phyloP scores from a whole-genome alignment of 2,888 invertebrate genomes.

The Cyclophora albipunctata region DNA sequence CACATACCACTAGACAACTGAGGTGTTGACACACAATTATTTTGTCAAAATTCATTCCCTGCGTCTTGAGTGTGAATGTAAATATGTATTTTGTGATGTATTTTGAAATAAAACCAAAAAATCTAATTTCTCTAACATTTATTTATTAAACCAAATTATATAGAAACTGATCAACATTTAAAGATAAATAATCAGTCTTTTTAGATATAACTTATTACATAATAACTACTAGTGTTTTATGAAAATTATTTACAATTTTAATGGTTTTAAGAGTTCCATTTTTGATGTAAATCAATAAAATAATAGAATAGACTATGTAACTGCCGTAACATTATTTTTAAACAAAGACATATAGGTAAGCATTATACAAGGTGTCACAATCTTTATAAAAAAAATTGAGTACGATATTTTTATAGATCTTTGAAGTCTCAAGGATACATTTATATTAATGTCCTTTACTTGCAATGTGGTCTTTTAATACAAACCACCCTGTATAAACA shows the following conservation, averaged over 20 bases:
- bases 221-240: constrained; percentile 33
- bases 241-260: constrained; percentile 21
- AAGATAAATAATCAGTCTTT: constrained; percentile 66
- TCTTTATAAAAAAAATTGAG: background rate
- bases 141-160: constrained; percentile 50
- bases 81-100: too few relatives aligned
- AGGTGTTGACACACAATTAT: too few relatives aligned
- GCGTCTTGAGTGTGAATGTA: too few relatives aligned
- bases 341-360: background rate
- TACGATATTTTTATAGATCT: background rate
- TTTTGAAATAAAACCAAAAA: constrained; percentile 15
- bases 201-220: constrained; percentile 53
- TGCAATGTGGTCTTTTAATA: too few relatives aligned
- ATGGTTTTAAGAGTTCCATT: too few relatives aligned
- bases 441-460: too few relatives aligned
- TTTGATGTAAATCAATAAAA: too few relatives aligned
- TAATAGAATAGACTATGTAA: too few relatives aligned
- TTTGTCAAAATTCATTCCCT: too few relatives aligned
- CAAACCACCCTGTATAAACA: too few relatives aligned
- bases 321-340: constrained; percentile 1
- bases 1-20: too few relatives aligned
- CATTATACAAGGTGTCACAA: background rate
- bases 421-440: too few relatives aligned
- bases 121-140: constrained; percentile 53
- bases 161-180: constrained; percentile 53